A percentile compares a stretch with the other conserved stretches of the same genome.
Conservation (phyloP, 2,113 vertebrate species). For the mouse (Mus musculus) region GRCm39 chr5:121667001-121667500, state of each 20-base stretch:
- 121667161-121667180: background rate
- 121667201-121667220: background rate
- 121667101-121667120: background rate
- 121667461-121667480: background rate
- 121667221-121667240: background rate
- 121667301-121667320: background rate
- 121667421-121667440: background rate
- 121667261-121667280: background rate
- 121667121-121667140: background rate
- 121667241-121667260: background rate
- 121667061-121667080: constrained; percentile 54
- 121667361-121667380: background rate
- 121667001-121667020: constrained; percentile 96
- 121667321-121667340: background rate
- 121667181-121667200: background rate
- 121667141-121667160: constrained; percentile 30
- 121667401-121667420: background rate
- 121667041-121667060: constrained; percentile 95
- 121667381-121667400: constrained; percentile 21
- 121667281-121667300: constrained; percentile 39
- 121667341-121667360: background rate
- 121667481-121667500: background rate
- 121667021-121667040: constrained; percentile 98
- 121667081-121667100: background rate
- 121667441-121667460: constrained; percentile 13